Percentiles rank a stretch among this genome's conserved stretches.
Evolutionary conservation across 1,140 invertebrate genomes (phyloP).

Genomic region (Doryteuthis pealeii): DNA sequence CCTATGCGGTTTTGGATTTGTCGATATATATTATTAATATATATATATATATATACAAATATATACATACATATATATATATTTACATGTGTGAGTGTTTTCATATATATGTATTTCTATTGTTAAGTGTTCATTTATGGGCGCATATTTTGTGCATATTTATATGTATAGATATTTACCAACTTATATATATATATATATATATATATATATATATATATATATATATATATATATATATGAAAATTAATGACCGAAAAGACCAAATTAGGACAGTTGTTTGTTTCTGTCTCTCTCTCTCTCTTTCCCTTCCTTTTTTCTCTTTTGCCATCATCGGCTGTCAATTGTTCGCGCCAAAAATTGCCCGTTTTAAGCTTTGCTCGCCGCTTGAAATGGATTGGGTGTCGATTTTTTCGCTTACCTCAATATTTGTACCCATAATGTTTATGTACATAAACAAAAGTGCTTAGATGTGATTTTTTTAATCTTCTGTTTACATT

Average conservation of each 20-base stretch:
- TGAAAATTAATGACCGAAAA: not conserved
- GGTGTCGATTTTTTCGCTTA: too few species aligned
- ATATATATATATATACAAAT: not conserved
- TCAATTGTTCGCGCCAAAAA: too few species aligned
- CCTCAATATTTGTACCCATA: too few species aligned
- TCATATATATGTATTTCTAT: not conserved
- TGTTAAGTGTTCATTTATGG: not conserved
- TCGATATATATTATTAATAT: too few species aligned
- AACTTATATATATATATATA: not conserved
- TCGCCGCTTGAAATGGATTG: too few species aligned
- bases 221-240: too few species aligned
- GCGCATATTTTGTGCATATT: not conserved
- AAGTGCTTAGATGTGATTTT: too few species aligned
- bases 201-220: slow-evolving; percentile 4
- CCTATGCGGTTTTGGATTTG: too few species aligned
- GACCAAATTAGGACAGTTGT: not conserved
- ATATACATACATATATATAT: not conserved
- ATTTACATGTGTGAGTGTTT: not conserved
- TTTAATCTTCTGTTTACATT: too few species aligned
- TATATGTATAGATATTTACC: not conserved
- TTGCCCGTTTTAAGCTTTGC: too few species aligned
- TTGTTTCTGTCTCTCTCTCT: not conserved
- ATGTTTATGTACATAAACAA: not conserved
- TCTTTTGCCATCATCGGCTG: too few species aligned
- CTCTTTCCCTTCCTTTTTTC: too few species aligned